These are phyloP conservation scores for Limanda limanda DNA, from an alignment of 2,113 vertebrate species.

Conservation along the genomic window DNA sequence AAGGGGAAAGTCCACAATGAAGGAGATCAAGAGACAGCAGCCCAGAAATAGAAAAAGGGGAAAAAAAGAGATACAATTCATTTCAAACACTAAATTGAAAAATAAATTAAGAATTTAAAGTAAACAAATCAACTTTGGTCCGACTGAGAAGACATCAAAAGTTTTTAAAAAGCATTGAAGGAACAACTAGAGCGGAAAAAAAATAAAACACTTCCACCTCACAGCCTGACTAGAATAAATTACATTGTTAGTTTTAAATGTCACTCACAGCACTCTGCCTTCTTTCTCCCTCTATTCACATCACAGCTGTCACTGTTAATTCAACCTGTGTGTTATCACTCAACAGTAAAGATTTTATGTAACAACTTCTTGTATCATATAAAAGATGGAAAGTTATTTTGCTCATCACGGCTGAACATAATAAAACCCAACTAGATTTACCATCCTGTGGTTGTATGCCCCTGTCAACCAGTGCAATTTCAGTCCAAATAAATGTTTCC, in stretches of 20 bases:
- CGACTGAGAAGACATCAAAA: neutral
- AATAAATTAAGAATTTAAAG: neutral
- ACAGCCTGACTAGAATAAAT: neutral
- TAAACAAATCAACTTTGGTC: neutral
- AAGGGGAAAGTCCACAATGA: neutral
- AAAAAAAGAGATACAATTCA: neutral
- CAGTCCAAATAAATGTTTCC: too few species aligned
- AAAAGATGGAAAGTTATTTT: too few species aligned
- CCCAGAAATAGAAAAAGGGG: neutral
- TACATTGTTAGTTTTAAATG: neutral
- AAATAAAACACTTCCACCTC: neutral
- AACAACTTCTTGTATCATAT: too few species aligned
- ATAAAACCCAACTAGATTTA: too few species aligned
- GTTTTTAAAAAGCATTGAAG: neutral
- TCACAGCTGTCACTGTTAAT: too few species aligned
- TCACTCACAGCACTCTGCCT: too few species aligned
- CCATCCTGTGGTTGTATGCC: too few species aligned
- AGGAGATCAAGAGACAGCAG: slow-evolving; percentile 2
- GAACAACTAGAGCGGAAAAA: neutral
- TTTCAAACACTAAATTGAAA: neutral
- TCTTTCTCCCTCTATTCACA: too few species aligned
- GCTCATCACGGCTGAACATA: too few species aligned
- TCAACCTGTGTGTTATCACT: too few species aligned
- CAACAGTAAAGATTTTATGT: too few species aligned
- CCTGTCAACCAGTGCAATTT: too few species aligned